A percentile compares a stretch with the other conserved stretches of the same genome.
phyloP scores from a whole-genome alignment of 2,113 vertebrate species.

The Python bivittatus region DNA sequence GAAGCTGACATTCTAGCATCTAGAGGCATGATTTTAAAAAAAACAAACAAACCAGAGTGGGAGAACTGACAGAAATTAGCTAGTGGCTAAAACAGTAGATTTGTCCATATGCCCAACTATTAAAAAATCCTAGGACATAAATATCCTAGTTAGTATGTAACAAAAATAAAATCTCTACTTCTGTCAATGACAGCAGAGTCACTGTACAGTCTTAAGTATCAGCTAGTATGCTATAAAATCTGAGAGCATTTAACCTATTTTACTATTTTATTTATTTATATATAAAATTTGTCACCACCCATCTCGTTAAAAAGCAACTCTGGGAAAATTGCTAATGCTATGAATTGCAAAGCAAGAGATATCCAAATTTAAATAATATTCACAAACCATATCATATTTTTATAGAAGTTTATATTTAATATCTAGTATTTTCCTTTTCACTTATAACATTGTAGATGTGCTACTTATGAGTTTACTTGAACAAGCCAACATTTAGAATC shows the following conservation, averaged over 20 bases:
- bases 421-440: not conserved
- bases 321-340: not conserved
- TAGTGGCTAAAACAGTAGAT: constrained; percentile 27
- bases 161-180: constrained; percentile 42
- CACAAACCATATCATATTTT: not conserved
- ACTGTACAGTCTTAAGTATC: not conserved
- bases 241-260: not conserved
- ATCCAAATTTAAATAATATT: not conserved
- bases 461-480: not conserved
- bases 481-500: not conserved
- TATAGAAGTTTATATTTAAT: not conserved
- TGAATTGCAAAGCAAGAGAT: not conserved
- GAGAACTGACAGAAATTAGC: not conserved
- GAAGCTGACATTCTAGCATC: accelerated
- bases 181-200: constrained; percentile 12
- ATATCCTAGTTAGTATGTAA: constrained; percentile 27
- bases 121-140: constrained; percentile 26
- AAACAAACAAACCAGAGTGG: not conserved
- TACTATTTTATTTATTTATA: too few species aligned
- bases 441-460: not conserved
- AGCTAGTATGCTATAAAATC: constrained; percentile 25
- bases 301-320: too few species aligned
- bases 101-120: constrained; percentile 25
- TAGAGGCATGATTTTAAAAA: not conserved
- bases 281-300: too few species aligned